Evolutionary conservation across 92 coral and sea anemone genomes (phyloP).

Genomic region (Phenganax stokvisi): DNA sequence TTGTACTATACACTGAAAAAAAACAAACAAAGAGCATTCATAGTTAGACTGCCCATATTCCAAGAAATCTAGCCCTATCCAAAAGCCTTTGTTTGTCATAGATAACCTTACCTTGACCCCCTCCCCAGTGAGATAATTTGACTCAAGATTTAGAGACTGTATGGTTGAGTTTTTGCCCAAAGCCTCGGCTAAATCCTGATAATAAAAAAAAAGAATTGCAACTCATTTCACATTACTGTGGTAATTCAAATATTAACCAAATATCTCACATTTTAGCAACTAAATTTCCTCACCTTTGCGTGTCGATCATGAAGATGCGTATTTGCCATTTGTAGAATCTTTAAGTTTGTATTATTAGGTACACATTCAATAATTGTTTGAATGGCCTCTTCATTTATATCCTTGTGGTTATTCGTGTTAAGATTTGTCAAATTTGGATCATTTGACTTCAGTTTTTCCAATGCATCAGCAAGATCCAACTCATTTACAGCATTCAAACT

Average conservation of each 20-base stretch:
- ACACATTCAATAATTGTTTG: conserved; percentile 64
- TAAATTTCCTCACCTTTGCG: conserved; percentile 59
- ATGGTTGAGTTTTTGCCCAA: conserved; percentile 64
- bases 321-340: conserved; percentile 73
- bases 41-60: not conserved
- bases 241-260: not conserved
- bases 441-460: conserved; percentile 68
- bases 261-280: not conserved
- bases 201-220: not conserved
- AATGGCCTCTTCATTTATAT: conserved; percentile 65
- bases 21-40: not conserved
- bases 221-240: not conserved
- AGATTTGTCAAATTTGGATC: conserved; percentile 62
- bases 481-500: conserved; percentile 92
- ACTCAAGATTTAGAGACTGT: conserved; percentile 65
- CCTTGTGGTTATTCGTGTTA: conserved; percentile 85
- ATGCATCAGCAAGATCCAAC: conserved; percentile 74
- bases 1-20: conserved; percentile 55
- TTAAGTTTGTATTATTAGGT: conserved; percentile 55
- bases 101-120: conserved; percentile 64
- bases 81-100: not conserved
- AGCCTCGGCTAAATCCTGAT: conserved; percentile 60
- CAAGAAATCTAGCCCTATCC: not conserved
- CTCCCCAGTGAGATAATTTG: conserved; percentile 85
- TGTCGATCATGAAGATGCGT: conserved; percentile 72